These are phyloP conservation scores for Phaedon cochleariae DNA, from an alignment of 2,888 invertebrate genomes.

Conservation along the genomic window DNA sequence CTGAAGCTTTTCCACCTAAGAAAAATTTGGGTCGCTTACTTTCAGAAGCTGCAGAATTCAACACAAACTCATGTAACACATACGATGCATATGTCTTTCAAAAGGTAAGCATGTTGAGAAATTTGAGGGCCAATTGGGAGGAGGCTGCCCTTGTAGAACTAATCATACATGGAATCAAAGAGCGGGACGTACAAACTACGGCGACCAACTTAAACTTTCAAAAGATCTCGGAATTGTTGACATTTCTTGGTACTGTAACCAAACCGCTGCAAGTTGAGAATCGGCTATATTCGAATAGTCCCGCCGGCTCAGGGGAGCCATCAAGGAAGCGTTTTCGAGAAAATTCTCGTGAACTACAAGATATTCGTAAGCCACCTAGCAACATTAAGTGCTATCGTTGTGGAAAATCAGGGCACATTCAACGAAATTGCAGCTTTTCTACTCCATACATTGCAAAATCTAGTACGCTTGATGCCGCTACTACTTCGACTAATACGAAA, in stretches of 20 bases:
- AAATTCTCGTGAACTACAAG: too few relatives aligned
- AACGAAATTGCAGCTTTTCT: conserved; percentile 19
- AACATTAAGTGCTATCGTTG: too few relatives aligned
- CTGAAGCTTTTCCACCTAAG: conserved; percentile 41
- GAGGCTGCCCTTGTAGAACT: conserved; percentile 40
- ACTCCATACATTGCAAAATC: not conserved
- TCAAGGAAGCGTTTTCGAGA: too few relatives aligned
- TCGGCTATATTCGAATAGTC: too few relatives aligned
- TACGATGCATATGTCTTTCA: conserved; percentile 41
- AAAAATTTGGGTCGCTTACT: conserved; percentile 38
- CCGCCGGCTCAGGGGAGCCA: too few relatives aligned
- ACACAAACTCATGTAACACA: conserved; percentile 34
- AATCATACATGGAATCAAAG: conserved; percentile 38
- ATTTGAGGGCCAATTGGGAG: conserved; percentile 39
- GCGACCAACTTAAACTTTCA: conserved; percentile 25
- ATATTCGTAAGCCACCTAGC: too few relatives aligned
- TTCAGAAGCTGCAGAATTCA: conserved; percentile 35
- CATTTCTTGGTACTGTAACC: too few relatives aligned
- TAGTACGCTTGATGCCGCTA: too few relatives aligned
- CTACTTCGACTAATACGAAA: not conserved
- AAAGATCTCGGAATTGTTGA: too few relatives aligned
- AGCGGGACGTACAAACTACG: conserved; percentile 31
- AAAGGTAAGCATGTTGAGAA: conserved; percentile 36
- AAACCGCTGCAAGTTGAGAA: too few relatives aligned
- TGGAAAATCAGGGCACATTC: conserved; percentile 26